Evolutionary conservation across 2,113 vertebrate species (phyloP).

Genomic region (Nycticorax nycticorax): DNA sequence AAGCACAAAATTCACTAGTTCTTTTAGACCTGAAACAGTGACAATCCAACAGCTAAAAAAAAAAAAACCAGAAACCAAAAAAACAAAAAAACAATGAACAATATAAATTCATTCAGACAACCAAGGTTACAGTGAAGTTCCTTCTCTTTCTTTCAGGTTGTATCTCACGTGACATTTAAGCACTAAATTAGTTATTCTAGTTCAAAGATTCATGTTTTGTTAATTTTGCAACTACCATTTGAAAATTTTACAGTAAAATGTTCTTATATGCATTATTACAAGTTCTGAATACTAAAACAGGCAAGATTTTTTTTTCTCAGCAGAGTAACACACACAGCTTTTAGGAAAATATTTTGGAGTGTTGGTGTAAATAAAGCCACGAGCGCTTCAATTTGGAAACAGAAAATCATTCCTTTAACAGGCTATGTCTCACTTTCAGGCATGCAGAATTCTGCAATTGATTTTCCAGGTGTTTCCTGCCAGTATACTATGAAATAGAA

Average conservation of each 20-base stretch:
- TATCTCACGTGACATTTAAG: not conserved
- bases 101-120: not conserved
- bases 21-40: not conserved
- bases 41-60: not conserved
- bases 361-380: not conserved
- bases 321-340: not conserved
- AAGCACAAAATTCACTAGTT: not conserved
- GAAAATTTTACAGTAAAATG: not conserved
- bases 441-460: not conserved
- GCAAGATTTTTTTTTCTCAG: not conserved
- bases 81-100: not conserved
- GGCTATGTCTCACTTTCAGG: not conserved
- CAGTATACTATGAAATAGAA: not conserved
- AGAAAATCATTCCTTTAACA: not conserved
- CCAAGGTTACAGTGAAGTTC: not conserved
- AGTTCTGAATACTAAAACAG: not conserved
- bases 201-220: not conserved
- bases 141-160: not conserved
- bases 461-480: constrained; percentile 34
- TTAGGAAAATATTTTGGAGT: not conserved
- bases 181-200: not conserved
- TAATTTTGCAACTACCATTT: not conserved
- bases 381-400: not conserved
- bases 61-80: not conserved
- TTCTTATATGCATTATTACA: not conserved